These are phyloP conservation scores for Allophyes oxyacanthae DNA, from an alignment of 2,888 invertebrate species.

Conservation along the genomic window DNA sequence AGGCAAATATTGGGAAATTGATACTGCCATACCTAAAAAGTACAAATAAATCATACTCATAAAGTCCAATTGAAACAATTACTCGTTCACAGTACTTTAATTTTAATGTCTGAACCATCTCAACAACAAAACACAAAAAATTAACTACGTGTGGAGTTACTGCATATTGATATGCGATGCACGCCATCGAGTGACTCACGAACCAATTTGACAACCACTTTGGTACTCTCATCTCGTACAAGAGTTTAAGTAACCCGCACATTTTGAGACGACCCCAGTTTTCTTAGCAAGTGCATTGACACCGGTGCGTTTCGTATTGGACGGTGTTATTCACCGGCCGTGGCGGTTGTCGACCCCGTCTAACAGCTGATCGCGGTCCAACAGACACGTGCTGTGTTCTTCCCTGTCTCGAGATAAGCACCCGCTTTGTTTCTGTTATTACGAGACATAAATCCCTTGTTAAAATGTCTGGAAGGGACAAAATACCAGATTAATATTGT, in stretches of 20 bases:
- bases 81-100: slow-evolving; percentile 10
- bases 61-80: slow-evolving; percentile 30
- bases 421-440: slow-evolving; percentile 42
- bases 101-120: slow-evolving; percentile 8
- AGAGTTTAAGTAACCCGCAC: slow-evolving; percentile 53
- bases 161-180: slow-evolving; percentile 36
- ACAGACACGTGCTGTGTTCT: slow-evolving; percentile 66
- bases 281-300: slow-evolving; percentile 66
- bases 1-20: slow-evolving; percentile 33
- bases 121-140: slow-evolving; percentile 19
- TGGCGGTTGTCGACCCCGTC: slow-evolving; percentile 67
- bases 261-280: slow-evolving; percentile 57
- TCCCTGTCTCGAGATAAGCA: slow-evolving; percentile 48
- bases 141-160: slow-evolving; percentile 11
- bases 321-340: slow-evolving; percentile 68
- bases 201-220: slow-evolving; percentile 49
- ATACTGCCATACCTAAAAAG: slow-evolving; percentile 4
- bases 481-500: no score
- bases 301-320: slow-evolving; percentile 62
- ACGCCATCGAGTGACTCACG: slow-evolving; percentile 48
- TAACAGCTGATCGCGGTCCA: slow-evolving; percentile 71
- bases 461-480: slow-evolving; percentile 2
- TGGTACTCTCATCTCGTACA: slow-evolving; percentile 43
- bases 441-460: slow-evolving; percentile 7
- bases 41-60: slow-evolving; percentile 29